Percentiles rank a stretch among this genome's conserved stretches.
Conservation (phyloP, 2,888 invertebrate genomes). For the Anthoptus insignis region DNA sequence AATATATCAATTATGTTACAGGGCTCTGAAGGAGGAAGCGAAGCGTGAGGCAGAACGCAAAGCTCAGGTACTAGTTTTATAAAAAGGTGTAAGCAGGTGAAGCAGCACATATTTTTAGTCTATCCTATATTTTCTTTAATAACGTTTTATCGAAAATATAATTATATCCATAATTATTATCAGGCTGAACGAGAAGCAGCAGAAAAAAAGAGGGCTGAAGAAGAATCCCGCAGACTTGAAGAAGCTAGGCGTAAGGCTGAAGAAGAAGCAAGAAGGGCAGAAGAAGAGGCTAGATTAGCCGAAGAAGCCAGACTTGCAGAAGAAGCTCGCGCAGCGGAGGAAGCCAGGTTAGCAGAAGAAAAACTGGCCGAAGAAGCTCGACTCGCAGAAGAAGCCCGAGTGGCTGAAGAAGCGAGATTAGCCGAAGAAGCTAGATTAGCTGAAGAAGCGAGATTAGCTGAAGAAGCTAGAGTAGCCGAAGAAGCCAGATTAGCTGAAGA, state of each 20-base stretch:
- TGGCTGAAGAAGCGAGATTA: constrained; percentile 78
- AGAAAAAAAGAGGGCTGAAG: constrained; percentile 85
- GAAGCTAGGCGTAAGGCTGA: constrained; percentile 83
- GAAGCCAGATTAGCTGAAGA: constrained; percentile 74
- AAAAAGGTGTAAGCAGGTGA: too few relatives aligned
- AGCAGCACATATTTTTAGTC: too few relatives aligned
- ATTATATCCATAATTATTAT: background rate
- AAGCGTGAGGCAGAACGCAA: constrained; percentile 82
- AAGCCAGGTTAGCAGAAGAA: constrained; percentile 74
- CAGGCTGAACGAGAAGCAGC: constrained; percentile 76
- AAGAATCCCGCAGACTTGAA: constrained; percentile 83
- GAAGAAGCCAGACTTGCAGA: constrained; percentile 79
- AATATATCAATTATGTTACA: constrained; percentile 63
- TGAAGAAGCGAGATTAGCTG: constrained; percentile 78
- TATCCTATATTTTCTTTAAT: too few relatives aligned
- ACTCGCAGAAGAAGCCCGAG: constrained; percentile 69
- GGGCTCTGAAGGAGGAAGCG: constrained; percentile 84
- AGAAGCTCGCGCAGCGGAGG: constrained; percentile 77
- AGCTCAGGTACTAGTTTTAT: constrained; percentile 67
- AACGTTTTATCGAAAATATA: background rate
- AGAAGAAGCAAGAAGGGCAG: constrained; percentile 72
- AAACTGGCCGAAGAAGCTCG: constrained; percentile 73
- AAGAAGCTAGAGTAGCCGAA: constrained; percentile 73
- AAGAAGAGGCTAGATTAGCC: constrained; percentile 65
- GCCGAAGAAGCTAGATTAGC: constrained; percentile 79